Evolutionary conservation across 2,888 invertebrate species (phyloP).

Genomic region (Mesorhabditis sp.): DNA sequence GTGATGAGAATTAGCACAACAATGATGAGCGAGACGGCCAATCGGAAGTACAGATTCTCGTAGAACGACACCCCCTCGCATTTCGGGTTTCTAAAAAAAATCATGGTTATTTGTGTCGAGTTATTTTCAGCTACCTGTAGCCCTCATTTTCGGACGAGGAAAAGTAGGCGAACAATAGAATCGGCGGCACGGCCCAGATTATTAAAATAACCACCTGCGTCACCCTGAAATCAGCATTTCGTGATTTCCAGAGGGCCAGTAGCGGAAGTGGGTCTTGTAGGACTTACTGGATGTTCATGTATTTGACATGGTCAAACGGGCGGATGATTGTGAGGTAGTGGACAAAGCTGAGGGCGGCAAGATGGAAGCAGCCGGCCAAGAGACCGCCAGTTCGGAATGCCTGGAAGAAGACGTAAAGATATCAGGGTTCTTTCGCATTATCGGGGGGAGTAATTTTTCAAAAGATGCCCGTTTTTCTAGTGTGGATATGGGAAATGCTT

Average conservation of each 20-base stretch:
- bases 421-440: neutral
- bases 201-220: constrained; percentile 61
- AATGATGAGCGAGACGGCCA: constrained; percentile 54
- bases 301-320: constrained; percentile 68
- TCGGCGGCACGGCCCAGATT: constrained; percentile 66
- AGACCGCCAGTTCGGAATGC: constrained; percentile 66
- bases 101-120: neutral
- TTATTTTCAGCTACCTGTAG: constrained; percentile 21
- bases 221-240: neutral
- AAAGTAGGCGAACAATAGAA: constrained; percentile 64
- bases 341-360: constrained; percentile 68
- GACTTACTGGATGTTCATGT: constrained; percentile 5
- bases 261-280: neutral
- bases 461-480: no score
- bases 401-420: constrained; percentile 15
- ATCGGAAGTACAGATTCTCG: constrained; percentile 38
- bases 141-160: constrained; percentile 62
- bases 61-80: constrained; percentile 33
- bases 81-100: constrained; percentile 24
- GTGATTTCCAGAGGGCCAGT: neutral
- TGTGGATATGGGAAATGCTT: no score
- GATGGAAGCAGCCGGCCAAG: constrained; percentile 68
- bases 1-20: constrained; percentile 67
- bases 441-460: no score
- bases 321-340: constrained; percentile 69